Conservation (phyloP, 2,888 invertebrate genomes). For the Cheilosia urbana region DNA sequence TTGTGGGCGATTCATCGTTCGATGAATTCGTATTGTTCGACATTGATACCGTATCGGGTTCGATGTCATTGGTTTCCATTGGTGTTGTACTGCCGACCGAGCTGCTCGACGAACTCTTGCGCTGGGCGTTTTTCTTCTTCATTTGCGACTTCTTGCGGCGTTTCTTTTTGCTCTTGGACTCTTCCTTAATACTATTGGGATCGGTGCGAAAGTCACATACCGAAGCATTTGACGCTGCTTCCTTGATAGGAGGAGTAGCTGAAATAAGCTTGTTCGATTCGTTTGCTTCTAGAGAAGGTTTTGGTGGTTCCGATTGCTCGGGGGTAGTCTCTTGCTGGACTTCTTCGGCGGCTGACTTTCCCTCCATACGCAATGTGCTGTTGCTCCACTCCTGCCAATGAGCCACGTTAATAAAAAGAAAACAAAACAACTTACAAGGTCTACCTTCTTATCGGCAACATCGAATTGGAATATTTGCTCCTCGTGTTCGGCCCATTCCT, state of each 20-base stretch:
- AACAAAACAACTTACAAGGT: not conserved
- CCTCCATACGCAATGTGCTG: conserved; percentile 77
- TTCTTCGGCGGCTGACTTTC: conserved; percentile 25
- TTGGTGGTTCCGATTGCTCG: conserved; percentile 33
- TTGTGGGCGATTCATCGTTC: conserved; percentile 81
- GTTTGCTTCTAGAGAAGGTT: conserved; percentile 11
- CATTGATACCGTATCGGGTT: conserved; percentile 78
- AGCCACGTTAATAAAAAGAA: not conserved
- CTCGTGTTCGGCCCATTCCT: conserved; percentile 84
- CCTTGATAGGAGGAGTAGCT: conserved; percentile 44
- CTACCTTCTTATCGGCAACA: conserved; percentile 77
- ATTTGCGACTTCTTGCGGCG: conserved; percentile 91
- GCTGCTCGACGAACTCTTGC: conserved; percentile 86
- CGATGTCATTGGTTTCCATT: conserved; percentile 78
- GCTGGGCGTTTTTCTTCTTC: conserved; percentile 91
- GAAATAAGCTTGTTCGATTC: conserved; percentile 39
- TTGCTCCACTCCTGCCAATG: conserved; percentile 78
- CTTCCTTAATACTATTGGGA: conserved; percentile 84
- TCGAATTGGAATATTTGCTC: conserved; percentile 82
- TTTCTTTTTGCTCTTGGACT: conserved; percentile 87
- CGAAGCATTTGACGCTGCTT: conserved; percentile 33
- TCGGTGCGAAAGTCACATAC: conserved; percentile 43
- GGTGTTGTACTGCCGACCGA: conserved; percentile 81
- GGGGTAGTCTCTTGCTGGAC: conserved; percentile 6
- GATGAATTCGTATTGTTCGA: conserved; percentile 80